Percentiles rank a stretch among this genome's conserved stretches.
phyloP scores from a whole-genome alignment of 2,888 invertebrate genomes.

The Polyommatus icarus region DNA sequence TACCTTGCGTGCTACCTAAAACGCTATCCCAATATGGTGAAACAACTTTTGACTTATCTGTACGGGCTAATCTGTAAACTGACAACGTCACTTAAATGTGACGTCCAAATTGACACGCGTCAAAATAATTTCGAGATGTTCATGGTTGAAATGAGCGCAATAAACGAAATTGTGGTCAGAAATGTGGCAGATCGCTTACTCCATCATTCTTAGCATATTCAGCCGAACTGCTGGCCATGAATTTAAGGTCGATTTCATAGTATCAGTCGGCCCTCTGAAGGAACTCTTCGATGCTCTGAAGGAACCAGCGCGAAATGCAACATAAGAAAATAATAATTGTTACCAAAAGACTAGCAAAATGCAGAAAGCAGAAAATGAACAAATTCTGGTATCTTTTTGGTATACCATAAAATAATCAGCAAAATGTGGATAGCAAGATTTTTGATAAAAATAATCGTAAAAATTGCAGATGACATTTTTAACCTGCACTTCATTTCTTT shows the following conservation, averaged over 20 bases:
- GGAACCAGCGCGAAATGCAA: background rate
- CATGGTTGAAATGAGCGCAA: constrained; percentile 31
- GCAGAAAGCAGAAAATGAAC: background rate
- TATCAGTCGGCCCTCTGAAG: constrained; percentile 61
- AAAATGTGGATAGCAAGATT: constrained; percentile 71
- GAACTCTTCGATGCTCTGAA: constrained; percentile 56
- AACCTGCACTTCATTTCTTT: constrained; percentile 64
- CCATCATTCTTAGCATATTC: constrained; percentile 64
- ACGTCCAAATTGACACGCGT: constrained; percentile 39
- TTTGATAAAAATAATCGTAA: constrained; percentile 59
- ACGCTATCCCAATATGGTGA: constrained; percentile 25
- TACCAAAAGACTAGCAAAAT: background rate
- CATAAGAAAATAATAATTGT: background rate
- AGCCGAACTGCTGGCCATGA: constrained; percentile 64
- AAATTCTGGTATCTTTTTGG: background rate
- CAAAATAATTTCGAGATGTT: constrained; percentile 39
- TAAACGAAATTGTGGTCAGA: constrained; percentile 43
- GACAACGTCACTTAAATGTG: constrained; percentile 33
- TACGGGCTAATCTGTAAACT: constrained; percentile 37
- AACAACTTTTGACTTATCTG: constrained; percentile 32
- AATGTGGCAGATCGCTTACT: constrained; percentile 77
- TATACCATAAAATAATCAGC: constrained; percentile 32
- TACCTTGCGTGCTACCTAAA: constrained; percentile 16
- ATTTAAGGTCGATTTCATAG: constrained; percentile 68
- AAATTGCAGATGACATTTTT: constrained; percentile 61